phyloP scores from a whole-genome alignment of 1,140 invertebrate species.

The Micrasema minimum region DNA sequence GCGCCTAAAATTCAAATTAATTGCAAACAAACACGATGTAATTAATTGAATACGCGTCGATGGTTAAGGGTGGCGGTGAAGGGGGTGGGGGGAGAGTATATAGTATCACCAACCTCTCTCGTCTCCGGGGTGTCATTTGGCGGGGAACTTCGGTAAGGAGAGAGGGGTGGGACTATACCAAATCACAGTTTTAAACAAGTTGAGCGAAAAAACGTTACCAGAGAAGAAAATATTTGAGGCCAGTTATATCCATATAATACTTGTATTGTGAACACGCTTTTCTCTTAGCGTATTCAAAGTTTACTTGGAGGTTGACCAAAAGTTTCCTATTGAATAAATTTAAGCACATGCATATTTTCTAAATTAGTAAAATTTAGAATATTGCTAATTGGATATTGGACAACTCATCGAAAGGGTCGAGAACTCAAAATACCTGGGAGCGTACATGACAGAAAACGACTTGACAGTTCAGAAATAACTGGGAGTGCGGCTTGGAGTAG shows the following conservation, averaged over 20 bases:
- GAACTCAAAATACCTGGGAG: too few relatives aligned
- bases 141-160: constrained; percentile 6
- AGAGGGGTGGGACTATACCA: background rate
- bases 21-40: constrained; percentile 29
- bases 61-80: constrained; percentile 1
- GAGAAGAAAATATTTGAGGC: background rate
- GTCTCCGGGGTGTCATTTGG: constrained; percentile 24
- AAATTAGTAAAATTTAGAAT: background rate
- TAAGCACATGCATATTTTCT: background rate
- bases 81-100: background rate
- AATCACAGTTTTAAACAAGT: background rate
- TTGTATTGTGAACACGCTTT: background rate
- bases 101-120: background rate
- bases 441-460: too few relatives aligned
- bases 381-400: background rate
- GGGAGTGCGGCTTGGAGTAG: too few relatives aligned
- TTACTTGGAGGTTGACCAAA: background rate
- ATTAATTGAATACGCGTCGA: constrained; percentile 31
- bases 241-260: background rate
- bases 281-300: background rate
- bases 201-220: background rate
- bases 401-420: too few relatives aligned
- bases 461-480: background rate
- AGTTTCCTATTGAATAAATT: background rate
- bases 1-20: constrained; percentile 26